Conservation (phyloP, 2,113 vertebrate genomes). For the Sylvia atricapilla region DNA sequence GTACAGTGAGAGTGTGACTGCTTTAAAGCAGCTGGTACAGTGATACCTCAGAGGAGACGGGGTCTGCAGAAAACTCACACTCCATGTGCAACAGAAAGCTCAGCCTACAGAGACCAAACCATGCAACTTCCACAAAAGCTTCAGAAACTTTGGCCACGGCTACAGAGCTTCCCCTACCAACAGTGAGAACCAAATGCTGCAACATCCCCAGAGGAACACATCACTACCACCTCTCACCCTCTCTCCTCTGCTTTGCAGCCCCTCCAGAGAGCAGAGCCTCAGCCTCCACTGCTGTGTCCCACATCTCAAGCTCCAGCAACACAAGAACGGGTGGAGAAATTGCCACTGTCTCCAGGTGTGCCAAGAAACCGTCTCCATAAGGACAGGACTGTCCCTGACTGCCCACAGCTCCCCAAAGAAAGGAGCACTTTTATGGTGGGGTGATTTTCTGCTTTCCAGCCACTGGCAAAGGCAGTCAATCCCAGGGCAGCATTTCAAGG, state of each 20-base stretch:
- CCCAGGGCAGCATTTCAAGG: not conserved
- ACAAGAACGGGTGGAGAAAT: not conserved
- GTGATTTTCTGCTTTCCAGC: not conserved
- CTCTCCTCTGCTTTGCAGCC: not conserved
- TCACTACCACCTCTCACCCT: not conserved
- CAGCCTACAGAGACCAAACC: not conserved
- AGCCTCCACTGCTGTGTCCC: not conserved
- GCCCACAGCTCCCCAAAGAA: not conserved
- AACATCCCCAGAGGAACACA: not conserved
- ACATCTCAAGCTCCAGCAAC: not conserved
- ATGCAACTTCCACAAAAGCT: not conserved
- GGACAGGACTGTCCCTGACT: not conserved
- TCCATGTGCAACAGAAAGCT: not conserved
- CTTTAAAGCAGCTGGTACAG: not conserved
- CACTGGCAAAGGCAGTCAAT: not conserved
- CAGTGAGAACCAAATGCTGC: not conserved
- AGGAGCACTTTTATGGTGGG: not conserved
- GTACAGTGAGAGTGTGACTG: not conserved
- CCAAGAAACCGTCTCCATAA: accelerated
- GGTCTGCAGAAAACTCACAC: not conserved
- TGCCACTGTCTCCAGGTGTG: not conserved
- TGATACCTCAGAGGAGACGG: not conserved
- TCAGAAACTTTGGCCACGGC: not conserved
- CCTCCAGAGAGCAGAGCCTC: not conserved
- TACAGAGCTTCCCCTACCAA: not conserved